Base-by-base conservation (phyloP, 2,888 invertebrate species). In the Caenorhabditis macrosperma region DNA sequence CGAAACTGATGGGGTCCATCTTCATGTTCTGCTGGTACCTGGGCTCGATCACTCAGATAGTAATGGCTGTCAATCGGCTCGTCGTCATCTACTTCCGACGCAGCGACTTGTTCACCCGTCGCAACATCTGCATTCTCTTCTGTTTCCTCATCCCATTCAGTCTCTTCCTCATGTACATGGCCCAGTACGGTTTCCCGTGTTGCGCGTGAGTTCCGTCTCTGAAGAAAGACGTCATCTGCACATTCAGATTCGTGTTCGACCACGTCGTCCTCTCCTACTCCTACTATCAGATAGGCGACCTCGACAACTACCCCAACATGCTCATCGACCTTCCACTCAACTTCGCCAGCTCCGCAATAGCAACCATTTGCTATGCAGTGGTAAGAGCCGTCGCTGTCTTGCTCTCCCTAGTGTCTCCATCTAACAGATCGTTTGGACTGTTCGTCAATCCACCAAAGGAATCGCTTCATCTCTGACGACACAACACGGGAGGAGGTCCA, bases 11-110 rank as follows among this genome's bases (percentile, higher is more conserved):
- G 54, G 81, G 80, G 0, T 80, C 78, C 9, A 69, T 72, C 0
- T 85, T 85, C 75, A 80, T 85, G 76, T 78, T 78, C 68, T 78
- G 78, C 59, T 85, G 85, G 85, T 85, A 85, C 52, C 61, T 81
- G 52, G 76, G 76, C 5, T 80, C 81, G 12, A 63, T 85, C 33
- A 78, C 83, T 7, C 82, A 83, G 46, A 85, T 82, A 20, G 64
- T 85, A 22, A 80, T 84, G 64, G 82, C 82, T 15, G 63, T 83
- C 12, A 82, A 82, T 24, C 76, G 82, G 46, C 35, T 68, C 9
- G 59, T 76, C n/a, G 82, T 82, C 1, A 82, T 85, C 17, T 81
- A 77, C 41, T 78, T 59, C 22, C 61, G 78, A 9, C 50, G 75
- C 10, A 57, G 38, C 12, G 76, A 78, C n/a, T 10, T 74, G 17